Evolutionary conservation across 2,797 vertebrate genomes (phyloP), one percentile per base, ranked within the genome.

Genomic region (Spinus pinus): DNA sequence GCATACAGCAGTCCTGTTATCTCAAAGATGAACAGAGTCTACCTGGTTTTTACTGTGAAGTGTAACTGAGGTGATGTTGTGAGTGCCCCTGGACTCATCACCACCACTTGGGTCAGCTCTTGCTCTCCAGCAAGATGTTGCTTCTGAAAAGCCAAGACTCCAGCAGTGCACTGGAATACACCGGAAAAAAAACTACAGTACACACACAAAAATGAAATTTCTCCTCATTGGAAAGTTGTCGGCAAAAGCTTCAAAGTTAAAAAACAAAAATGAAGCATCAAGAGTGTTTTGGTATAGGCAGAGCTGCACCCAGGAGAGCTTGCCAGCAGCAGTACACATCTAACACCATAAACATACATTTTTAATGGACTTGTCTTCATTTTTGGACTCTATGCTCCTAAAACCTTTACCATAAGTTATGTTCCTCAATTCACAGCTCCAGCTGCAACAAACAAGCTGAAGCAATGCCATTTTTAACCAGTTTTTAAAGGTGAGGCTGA

Each of bases 111-210:
- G 2, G 30, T 66, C 35, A 90, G 37, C 35, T 67, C 20, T 69
- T 47, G 16, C 15, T 71, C 47, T 74, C 65, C 66, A 74, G 44
- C 14, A 25, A 3, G 14, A 49, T 39, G 39, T 2, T 61, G 22
- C 62, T 73, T 49, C 84, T 70, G 37, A 80, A 86, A 86, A 90
- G 42, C 30, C 64, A 82, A 56, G 13, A 35, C 50, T 79, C 15
- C 58, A 75, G 60, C 50, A 82, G 33, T 18, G 31, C 41, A 49
- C 18, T 58, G 20, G 37, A 73, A n/a, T 7, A 73, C 16, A 46
- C 30, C 27, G 39, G 22, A 37, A 81, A 67, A 67, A 56, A 15
- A 1, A 0, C 27, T 49, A 11, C 0, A 50, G 18, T 1, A 61
- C 20, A 53, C 12, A 71, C 19, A 51, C 19, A 30, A 58, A 84